phyloP scores from a whole-genome alignment of 2,888 invertebrate genomes.

The Sialis fuliginosa region DNA sequence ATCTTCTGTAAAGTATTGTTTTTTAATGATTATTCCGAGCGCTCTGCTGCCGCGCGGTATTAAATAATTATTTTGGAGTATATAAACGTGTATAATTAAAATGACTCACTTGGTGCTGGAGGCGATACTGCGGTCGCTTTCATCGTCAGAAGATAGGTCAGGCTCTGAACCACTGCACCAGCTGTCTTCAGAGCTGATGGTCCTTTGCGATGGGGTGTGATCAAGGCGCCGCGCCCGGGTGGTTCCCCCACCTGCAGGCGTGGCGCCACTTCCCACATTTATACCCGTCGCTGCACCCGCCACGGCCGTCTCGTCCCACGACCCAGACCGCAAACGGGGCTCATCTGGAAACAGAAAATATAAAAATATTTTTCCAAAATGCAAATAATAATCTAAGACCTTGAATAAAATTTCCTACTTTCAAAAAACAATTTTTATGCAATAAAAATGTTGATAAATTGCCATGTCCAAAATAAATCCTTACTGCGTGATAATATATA shows the following conservation, averaged over 20 bases:
- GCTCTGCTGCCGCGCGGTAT: too few relatives aligned
- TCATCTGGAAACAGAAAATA: constrained; percentile 42
- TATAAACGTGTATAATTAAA: not conserved
- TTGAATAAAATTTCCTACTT: not conserved
- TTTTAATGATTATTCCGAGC: too few relatives aligned
- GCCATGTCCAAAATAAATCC: too few relatives aligned
- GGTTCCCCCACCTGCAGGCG: constrained; percentile 16
- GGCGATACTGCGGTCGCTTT: constrained; percentile 33
- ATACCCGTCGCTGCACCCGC: constrained; percentile 52
- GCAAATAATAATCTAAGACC: not conserved
- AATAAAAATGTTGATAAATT: not conserved
- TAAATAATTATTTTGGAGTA: too few relatives aligned
- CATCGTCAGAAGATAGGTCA: constrained; percentile 44
- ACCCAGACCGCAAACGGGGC: constrained; percentile 56
- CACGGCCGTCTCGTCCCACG: constrained; percentile 65
- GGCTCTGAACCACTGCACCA: constrained; percentile 47
- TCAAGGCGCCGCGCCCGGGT: constrained; percentile 13
- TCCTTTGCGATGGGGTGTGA: constrained; percentile 22
- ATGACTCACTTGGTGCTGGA: constrained; percentile 30
- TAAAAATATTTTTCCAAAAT: not conserved
- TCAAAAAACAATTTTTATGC: not conserved
- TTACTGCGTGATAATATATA: too few relatives aligned
- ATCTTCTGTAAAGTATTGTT: too few relatives aligned
- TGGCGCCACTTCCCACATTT: constrained; percentile 20
- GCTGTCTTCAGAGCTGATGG: constrained; percentile 38